These are phyloP conservation scores for Tipula lateralis DNA, from an alignment of 2,888 invertebrate species.

Conservation along the genomic window DNA sequence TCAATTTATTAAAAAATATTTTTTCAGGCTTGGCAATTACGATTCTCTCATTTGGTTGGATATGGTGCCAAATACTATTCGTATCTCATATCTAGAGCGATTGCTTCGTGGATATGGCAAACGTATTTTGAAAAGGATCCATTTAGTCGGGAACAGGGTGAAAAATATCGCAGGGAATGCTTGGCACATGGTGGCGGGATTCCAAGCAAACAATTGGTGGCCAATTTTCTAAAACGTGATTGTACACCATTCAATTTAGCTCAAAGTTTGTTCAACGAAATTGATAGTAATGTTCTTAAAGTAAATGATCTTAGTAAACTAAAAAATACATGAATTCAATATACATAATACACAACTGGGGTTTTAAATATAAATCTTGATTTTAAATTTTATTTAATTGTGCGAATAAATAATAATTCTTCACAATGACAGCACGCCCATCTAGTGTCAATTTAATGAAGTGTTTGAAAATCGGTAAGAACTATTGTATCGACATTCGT, in stretches of 20 bases:
- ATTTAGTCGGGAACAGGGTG: slow-evolving; percentile 70
- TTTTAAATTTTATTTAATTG: too few species aligned
- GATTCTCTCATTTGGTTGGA: slow-evolving; percentile 94
- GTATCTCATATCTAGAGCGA: slow-evolving; percentile 89
- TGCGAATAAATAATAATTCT: too few species aligned
- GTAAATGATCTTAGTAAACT: slow-evolving; percentile 43
- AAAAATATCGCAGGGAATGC: slow-evolving; percentile 69
- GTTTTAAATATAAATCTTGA: too few species aligned
- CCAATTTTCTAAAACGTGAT: slow-evolving; percentile 70
- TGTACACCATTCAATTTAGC: slow-evolving; percentile 74
- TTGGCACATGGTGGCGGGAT: slow-evolving; percentile 83
- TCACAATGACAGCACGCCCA: too few species aligned
- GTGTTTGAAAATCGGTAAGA: too few species aligned
- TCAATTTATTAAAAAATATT: slow-evolving; percentile 30
- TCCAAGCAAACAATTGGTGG: slow-evolving; percentile 71
- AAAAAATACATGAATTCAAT: not conserved
- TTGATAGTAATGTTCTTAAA: slow-evolving; percentile 59
- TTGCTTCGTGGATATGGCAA: slow-evolving; percentile 92
- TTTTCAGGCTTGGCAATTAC: slow-evolving; percentile 82
- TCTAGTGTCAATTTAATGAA: too few species aligned
- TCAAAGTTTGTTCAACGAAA: slow-evolving; percentile 69
- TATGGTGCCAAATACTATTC: slow-evolving; percentile 99
- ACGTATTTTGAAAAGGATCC: slow-evolving; percentile 76
- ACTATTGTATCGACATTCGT: too few species aligned
- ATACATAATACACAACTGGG: not conserved